A percentile compares a stretch with the other conserved stretches of the same genome.
These are phyloP conservation scores for Perithous albicinctus DNA, from an alignment of 2,888 invertebrate genomes.

Conservation along the genomic window DNA sequence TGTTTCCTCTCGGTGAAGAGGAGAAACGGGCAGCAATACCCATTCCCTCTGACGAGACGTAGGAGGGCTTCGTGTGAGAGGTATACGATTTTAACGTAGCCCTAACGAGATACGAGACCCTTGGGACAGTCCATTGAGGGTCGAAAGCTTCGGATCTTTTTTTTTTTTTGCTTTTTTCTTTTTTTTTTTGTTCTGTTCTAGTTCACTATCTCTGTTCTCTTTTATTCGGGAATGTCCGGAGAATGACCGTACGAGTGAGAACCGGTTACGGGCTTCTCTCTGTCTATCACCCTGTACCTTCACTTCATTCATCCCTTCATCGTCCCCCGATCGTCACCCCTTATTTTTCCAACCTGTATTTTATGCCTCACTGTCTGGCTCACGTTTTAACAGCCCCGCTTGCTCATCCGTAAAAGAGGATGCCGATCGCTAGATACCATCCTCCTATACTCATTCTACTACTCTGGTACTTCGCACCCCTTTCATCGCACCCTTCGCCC, in stretches of 20 bases:
- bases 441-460: not conserved
- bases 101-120: slow-evolving; percentile 64
- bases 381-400: not conserved
- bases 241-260: slow-evolving; percentile 44
- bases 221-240: slow-evolving; percentile 20
- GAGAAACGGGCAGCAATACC: not conserved
- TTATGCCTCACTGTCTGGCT: not conserved
- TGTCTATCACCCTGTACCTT: slow-evolving; percentile 7
- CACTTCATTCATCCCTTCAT: slow-evolving; percentile 28
- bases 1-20: slow-evolving; percentile 13
- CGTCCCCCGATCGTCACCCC: slow-evolving; percentile 8
- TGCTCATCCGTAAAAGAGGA: slow-evolving; percentile 39
- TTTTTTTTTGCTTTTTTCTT: too few relatives aligned
- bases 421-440: slow-evolving; percentile 35
- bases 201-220: slow-evolving; percentile 2
- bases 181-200: too few relatives aligned
- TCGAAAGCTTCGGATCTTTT: slow-evolving; percentile 47
- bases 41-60: slow-evolving; percentile 4
- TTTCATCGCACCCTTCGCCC: slow-evolving; percentile 1
- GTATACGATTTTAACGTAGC: slow-evolving; percentile 50
- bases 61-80: slow-evolving; percentile 1
- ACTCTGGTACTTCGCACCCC: not conserved
- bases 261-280: slow-evolving; percentile 14
- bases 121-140: slow-evolving; percentile 54
- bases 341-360: slow-evolving; percentile 19